Conservation (phyloP, 2,888 invertebrate genomes). For the Sesia bembeciformis region DNA sequence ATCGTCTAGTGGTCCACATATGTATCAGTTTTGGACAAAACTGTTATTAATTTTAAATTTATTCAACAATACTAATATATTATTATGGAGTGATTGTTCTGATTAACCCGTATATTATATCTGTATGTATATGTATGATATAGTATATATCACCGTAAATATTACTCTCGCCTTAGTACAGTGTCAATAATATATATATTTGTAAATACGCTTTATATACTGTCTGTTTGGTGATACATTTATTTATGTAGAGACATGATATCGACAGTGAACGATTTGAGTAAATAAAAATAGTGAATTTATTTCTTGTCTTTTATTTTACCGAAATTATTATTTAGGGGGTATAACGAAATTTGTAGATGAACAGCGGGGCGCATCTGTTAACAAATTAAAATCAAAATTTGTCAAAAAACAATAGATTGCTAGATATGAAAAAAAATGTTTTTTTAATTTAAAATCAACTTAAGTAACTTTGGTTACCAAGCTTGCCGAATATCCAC, state of each 20-base stretch:
- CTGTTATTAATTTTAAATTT: too few species aligned
- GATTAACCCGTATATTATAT: neutral
- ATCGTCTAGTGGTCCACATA: too few species aligned
- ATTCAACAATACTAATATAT: too few species aligned
- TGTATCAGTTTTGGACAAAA: too few species aligned
- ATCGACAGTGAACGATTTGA: constrained; percentile 16
- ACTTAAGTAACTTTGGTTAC: too few species aligned
- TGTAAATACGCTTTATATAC: constrained; percentile 45
- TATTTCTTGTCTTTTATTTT: constrained; percentile 4
- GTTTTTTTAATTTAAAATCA: too few species aligned
- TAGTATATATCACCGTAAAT: neutral
- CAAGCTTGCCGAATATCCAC: too few species aligned
- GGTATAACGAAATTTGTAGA: constrained; percentile 5
- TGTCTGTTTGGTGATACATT: constrained; percentile 25
- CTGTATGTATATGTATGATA: neutral
- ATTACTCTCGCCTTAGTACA: constrained; percentile 35
- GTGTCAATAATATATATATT: constrained; percentile 37
- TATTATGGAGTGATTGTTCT: too few species aligned
- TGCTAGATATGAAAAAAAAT: too few species aligned
- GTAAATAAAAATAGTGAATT: constrained; percentile 32
- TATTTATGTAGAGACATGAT: constrained; percentile 1
- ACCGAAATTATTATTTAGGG: constrained; percentile 10
- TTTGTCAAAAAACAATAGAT: too few species aligned
- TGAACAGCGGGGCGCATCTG: neutral
- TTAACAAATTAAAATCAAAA: too few species aligned